Conservation (phyloP, 2,113 vertebrate species). For the Caracal caracal region DNA sequence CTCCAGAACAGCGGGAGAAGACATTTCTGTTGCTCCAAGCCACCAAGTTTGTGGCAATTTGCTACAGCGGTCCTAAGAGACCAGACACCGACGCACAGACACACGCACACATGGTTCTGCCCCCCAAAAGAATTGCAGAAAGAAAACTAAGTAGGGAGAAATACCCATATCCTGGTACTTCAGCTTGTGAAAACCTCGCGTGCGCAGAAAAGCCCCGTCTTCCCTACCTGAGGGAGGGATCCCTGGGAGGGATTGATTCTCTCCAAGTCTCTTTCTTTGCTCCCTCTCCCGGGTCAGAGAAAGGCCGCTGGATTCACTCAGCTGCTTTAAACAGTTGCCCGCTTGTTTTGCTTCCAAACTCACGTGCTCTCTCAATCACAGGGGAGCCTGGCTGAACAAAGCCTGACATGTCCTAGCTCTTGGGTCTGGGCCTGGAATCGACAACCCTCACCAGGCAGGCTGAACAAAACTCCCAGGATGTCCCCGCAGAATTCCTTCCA, state of each 20-base stretch:
- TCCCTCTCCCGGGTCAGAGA: neutral
- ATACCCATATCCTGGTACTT: neutral
- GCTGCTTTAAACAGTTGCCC: neutral
- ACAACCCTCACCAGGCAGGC: conserved; percentile 12
- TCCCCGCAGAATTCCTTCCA: neutral
- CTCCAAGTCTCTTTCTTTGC: neutral
- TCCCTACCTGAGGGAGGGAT: neutral
- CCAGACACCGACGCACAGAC: neutral
- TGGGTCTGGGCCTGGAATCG: conserved; percentile 56
- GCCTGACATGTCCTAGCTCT: conserved; percentile 64
- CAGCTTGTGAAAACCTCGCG: neutral
- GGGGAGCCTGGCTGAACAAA: conserved; percentile 46
- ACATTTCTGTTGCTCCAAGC: neutral
- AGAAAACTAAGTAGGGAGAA: neutral
- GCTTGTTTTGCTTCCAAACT: conserved; percentile 22
- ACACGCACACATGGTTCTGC: neutral
- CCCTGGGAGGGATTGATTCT: neutral
- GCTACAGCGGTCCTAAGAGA: neutral
- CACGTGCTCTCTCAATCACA: neutral
- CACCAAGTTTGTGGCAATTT: neutral
- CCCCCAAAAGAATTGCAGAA: neutral
- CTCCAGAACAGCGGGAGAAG: neutral
- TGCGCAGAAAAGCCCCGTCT: neutral
- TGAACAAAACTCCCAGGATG: neutral
- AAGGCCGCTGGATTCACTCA: neutral